Conservation (phyloP, 1,140 invertebrate genomes). For the Drosophila varians region DNA sequence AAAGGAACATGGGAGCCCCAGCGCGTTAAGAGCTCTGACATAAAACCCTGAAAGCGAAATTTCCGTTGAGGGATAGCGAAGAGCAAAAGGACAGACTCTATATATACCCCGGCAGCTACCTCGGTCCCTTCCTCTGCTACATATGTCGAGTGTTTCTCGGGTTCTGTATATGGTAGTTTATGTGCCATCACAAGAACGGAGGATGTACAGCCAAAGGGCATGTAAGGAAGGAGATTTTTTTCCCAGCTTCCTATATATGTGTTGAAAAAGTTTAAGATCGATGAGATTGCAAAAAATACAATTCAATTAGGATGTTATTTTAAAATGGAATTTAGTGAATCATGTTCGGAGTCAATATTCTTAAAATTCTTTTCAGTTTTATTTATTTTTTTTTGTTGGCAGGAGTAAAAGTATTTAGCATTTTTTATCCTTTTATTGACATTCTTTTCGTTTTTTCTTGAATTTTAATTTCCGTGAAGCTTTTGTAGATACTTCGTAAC, state of each 20-base stretch:
- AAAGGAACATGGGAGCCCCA: conserved; percentile 61
- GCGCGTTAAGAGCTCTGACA: conserved; percentile 50
- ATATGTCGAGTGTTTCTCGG: conserved; percentile 1
- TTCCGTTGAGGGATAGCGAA: conserved; percentile 49
- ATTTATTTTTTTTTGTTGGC: background rate
- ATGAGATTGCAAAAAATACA: background rate
- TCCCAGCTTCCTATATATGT: background rate
- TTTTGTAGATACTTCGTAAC: background rate
- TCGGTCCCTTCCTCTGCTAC: conserved; percentile 1
- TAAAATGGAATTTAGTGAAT: background rate
- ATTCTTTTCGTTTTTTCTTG: background rate
- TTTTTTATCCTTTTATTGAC: no score
- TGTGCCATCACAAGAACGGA: conserved; percentile 10
- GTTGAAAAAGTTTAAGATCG: conserved; percentile 8
- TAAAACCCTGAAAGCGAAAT: conserved; percentile 63
- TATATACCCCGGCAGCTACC: conserved; percentile 11
- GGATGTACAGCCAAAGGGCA: conserved; percentile 24
- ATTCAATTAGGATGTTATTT: background rate
- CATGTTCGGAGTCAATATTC: background rate
- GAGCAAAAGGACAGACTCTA: conserved; percentile 31
- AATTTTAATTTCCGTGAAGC: background rate
- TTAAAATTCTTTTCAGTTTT: background rate
- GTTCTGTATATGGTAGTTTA: conserved; percentile 17
- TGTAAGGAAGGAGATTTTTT: background rate
- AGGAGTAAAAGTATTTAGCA: no score